Evolutionary conservation across 2,888 invertebrate species (phyloP).

Genomic region (Cantharis rufa): DNA sequence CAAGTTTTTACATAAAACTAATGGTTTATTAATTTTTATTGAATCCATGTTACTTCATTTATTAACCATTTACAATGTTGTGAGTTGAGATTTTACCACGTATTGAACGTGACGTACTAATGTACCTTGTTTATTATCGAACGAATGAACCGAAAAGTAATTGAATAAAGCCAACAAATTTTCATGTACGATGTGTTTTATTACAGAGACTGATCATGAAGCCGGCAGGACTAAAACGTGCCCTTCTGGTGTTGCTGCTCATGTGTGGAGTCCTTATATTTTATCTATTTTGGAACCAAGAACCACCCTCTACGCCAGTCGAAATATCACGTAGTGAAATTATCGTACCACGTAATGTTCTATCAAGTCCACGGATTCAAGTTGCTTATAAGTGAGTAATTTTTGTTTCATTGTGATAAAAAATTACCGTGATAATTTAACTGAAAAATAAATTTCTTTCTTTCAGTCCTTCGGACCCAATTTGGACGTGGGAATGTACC

Average conservation of each 20-base stretch:
- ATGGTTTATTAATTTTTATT: not conserved
- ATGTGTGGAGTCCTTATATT: slow-evolving; percentile 58
- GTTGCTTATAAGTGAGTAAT: not conserved
- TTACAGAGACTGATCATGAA: slow-evolving; percentile 44
- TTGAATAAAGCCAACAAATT: not conserved
- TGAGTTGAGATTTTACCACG: not conserved
- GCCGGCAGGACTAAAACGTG: slow-evolving; percentile 61
- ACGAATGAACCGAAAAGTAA: not conserved
- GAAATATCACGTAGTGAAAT: not conserved
- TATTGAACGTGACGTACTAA: not conserved
- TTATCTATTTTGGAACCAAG: slow-evolving; percentile 58
- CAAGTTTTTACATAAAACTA: not conserved
- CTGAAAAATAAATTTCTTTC: too few species aligned
- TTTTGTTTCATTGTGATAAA: not conserved
- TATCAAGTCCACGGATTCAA: not conserved
- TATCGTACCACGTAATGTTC: not conserved
- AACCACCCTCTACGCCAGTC: slow-evolving; percentile 7
- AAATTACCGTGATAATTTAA: not conserved
- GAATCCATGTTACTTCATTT: not conserved
- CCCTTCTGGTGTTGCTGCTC: slow-evolving; percentile 59
- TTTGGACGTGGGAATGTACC: slow-evolving; percentile 80
- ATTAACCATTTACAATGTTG: not conserved
- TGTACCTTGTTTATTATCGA: not conserved
- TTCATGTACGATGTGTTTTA: not conserved
- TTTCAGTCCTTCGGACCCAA: slow-evolving; percentile 58